Evolutionary conservation across 1,140 invertebrate genomes (phyloP).

Genomic region (Eumeta japonica): DNA sequence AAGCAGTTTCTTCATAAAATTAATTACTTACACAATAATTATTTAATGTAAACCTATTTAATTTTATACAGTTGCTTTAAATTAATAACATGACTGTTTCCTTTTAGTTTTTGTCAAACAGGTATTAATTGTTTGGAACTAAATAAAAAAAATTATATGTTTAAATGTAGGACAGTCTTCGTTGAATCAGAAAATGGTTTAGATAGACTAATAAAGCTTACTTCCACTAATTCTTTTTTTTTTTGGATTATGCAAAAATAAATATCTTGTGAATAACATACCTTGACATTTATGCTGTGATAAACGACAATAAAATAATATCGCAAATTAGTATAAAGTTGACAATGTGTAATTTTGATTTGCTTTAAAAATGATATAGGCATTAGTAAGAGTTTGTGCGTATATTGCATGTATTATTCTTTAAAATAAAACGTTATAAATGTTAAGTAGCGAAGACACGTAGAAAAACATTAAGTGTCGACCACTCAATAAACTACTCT

Average conservation of each 20-base stretch:
- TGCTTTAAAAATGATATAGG: conserved; percentile 27
- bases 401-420: no score
- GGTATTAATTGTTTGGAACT: conserved; percentile 49
- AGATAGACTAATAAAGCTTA: no score
- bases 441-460: conserved; percentile 36
- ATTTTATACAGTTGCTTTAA: not conserved
- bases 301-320: conserved; percentile 49
- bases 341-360: conserved; percentile 39
- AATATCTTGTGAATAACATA: no score
- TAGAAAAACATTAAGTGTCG: conserved; percentile 40
- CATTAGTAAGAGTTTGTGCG: no score
- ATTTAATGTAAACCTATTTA: not conserved
- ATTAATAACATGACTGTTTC: conserved; percentile 18
- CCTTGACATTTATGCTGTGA: no score
- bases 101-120: conserved; percentile 44
- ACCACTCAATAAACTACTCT: no score
- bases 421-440: conserved; percentile 35
- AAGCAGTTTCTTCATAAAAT: not conserved
- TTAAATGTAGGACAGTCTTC: conserved; percentile 56
- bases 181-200: no score
- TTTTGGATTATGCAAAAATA: no score
- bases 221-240: no score
- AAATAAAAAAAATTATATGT: conserved; percentile 55
- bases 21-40: conserved; percentile 1
- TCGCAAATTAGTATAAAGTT: conserved; percentile 47